A percentile compares a stretch with the other conserved stretches of the same genome.
Evolutionary conservation across 2,797 vertebrate species (phyloP).

Genomic region (Gymnopithys bicolor): DNA sequence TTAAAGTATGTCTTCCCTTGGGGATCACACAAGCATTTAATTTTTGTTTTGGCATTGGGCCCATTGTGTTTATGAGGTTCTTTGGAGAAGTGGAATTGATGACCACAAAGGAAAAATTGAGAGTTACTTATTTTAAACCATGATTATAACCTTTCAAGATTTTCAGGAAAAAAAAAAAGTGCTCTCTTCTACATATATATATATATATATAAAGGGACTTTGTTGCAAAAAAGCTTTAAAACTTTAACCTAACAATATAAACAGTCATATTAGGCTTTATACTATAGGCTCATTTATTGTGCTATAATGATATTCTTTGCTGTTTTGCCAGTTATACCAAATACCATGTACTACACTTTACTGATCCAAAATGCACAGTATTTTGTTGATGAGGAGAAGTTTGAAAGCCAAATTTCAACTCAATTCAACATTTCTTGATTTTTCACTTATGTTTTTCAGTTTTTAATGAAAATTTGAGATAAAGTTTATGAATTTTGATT

Average conservation of each 20-base stretch:
- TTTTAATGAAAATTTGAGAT: background rate
- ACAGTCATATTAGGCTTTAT: background rate
- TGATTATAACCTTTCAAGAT: slow-evolving; percentile 55
- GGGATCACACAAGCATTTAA: slow-evolving; percentile 57
- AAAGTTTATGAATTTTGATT: background rate
- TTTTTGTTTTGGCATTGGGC: slow-evolving; percentile 68
- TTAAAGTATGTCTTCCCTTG: slow-evolving; percentile 65
- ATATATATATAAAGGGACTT: background rate
- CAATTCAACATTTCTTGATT: background rate
- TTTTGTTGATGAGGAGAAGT: background rate
- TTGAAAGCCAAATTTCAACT: background rate
- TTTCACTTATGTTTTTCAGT: background rate
- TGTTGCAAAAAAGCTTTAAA: background rate
- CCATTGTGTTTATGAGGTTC: slow-evolving; percentile 67
- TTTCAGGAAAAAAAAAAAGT: background rate
- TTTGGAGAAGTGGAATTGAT: slow-evolving; percentile 63
- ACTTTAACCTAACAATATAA: background rate
- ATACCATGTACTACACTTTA: background rate
- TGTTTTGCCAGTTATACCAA: background rate
- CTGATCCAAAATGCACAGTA: background rate
- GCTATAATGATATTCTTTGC: background rate
- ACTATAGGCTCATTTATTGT: background rate
- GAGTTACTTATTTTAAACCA: slow-evolving; percentile 65
- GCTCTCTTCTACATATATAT: background rate
- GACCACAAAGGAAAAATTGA: slow-evolving; percentile 64